Evolutionary conservation across 2,797 vertebrate species (phyloP), one percentile per base, ranked within the genome.

Genomic region (Pagetopsis macropterus): DNA sequence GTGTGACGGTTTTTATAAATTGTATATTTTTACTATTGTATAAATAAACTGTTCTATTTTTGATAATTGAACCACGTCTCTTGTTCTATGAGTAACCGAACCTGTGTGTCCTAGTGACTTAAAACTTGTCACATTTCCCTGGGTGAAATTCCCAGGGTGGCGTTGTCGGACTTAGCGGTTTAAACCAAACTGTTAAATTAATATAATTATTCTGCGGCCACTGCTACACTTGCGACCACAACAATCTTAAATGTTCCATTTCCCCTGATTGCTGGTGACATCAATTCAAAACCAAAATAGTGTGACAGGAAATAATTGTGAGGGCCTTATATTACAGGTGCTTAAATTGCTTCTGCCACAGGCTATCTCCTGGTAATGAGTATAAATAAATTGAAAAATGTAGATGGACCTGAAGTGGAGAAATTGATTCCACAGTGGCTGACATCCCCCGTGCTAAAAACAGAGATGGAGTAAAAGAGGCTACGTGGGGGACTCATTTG

Each of bases 331-430:
- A 90, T 89, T 86, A 80, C 70, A 81, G 82, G 84, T 89, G 84
- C 73, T 61, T 85, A 88, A 87, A 91, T 89, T 89, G 87, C 86
- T 74, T 87, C 79, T 79, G 84, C 84, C 87, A 78, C 78, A 66
- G 75, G 88, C 83, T 84, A 83, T 91, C 87, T 89, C 77, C 82
- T 68, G 70, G 78, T 90, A 91, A 93, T 88, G 88, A 92, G 84
- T 72, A 84, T 86, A 92, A 93, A 92, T 91, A 78, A 91, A 88
- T 75, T 89, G 88, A 87, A 90, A 93, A 91, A 90, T 89, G 88
- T 82, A 89, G 89, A 90, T 79, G 76, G 86, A 89, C 70, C 83
- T 59, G 82, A 83, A 68, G 70, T 78, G 79, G 73, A 89, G 84
- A 87, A 89, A 92, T 89, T 90, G 91, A 91, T 93, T 88, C 79